Percentiles rank a stretch among this genome's conserved stretches.
Evolutionary conservation across 2,113 vertebrate species (phyloP).

Genomic region (Speoplatyrhinus poulsoni): DNA sequence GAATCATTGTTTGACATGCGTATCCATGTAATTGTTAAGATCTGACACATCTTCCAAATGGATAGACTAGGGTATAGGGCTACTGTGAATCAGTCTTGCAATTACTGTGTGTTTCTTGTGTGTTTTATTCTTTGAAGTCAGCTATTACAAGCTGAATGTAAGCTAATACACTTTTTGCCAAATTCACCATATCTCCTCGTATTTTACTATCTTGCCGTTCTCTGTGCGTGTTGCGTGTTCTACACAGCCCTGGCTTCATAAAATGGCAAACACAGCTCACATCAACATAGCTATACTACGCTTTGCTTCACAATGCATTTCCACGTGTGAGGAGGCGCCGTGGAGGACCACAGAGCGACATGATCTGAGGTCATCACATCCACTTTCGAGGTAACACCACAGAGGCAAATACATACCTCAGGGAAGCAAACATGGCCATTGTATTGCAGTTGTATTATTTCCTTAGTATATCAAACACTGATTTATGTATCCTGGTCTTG

Average conservation of each 20-base stretch:
- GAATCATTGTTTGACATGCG: conserved; percentile 15
- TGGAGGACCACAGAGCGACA: too few relatives aligned
- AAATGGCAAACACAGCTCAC: too few relatives aligned
- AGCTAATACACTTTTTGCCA: too few relatives aligned
- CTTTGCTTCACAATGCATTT: too few relatives aligned
- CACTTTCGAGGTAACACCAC: conserved; percentile 21
- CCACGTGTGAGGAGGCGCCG: too few relatives aligned
- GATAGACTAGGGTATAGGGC: neutral
- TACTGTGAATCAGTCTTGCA: neutral
- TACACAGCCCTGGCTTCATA: too few relatives aligned
- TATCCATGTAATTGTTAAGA: neutral
- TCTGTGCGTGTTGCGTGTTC: too few relatives aligned
- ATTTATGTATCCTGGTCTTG: conserved; percentile 72
- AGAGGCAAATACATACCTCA: conserved; percentile 44
- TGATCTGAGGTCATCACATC: conserved; percentile 27
- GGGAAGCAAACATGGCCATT: conserved; percentile 70
- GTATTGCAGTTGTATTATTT: conserved; percentile 77
- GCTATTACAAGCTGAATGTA: too few relatives aligned
- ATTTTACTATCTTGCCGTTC: too few relatives aligned
- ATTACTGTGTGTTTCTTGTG: neutral
- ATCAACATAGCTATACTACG: too few relatives aligned
- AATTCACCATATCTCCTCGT: too few relatives aligned
- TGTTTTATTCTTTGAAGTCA: neutral
- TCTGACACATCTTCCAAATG: neutral
- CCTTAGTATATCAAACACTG: conserved; percentile 73